These are phyloP conservation scores for Philotrypesis tridentata DNA, from an alignment of 1,140 invertebrate genomes.

Conservation along the genomic window DNA sequence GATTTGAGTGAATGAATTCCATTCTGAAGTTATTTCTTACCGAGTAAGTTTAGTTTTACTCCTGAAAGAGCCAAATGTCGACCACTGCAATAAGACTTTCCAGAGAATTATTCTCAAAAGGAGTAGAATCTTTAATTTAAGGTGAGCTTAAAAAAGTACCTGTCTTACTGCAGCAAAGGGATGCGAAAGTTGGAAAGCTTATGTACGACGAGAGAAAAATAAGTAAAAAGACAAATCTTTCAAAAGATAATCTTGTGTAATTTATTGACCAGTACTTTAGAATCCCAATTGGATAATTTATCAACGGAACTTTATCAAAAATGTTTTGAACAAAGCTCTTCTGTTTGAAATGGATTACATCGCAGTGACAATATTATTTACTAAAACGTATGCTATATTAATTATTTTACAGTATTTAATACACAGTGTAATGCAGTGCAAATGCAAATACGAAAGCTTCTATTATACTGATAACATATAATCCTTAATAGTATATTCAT, in stretches of 20 bases:
- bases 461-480: no score
- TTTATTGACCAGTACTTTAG: neutral
- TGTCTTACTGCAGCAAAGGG: neutral
- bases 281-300: neutral
- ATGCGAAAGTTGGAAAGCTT: constrained; percentile 1
- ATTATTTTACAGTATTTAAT: no score
- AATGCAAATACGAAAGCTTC: no score
- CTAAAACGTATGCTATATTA: no score
- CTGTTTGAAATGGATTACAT: neutral
- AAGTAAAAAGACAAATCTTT: neutral
- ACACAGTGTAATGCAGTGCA: no score
- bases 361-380: no score
- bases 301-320: neutral
- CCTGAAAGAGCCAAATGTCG: constrained; percentile 8
- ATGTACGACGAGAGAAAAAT: neutral
- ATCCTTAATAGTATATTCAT: no score
- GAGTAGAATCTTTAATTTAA: constrained; percentile 25
- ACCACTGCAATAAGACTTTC: constrained; percentile 26
- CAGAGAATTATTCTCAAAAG: constrained; percentile 19
- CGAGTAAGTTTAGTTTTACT: constrained; percentile 19
- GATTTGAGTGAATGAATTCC: constrained; percentile 15
- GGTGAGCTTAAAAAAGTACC: constrained; percentile 5
- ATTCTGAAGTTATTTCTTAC: constrained; percentile 18
- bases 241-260: neutral
- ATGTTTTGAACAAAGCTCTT: neutral